A percentile compares a stretch with the other conserved stretches of the same genome.
phyloP scores from a whole-genome alignment of 2,888 invertebrate genomes.

The Cyaniris semiargus region DNA sequence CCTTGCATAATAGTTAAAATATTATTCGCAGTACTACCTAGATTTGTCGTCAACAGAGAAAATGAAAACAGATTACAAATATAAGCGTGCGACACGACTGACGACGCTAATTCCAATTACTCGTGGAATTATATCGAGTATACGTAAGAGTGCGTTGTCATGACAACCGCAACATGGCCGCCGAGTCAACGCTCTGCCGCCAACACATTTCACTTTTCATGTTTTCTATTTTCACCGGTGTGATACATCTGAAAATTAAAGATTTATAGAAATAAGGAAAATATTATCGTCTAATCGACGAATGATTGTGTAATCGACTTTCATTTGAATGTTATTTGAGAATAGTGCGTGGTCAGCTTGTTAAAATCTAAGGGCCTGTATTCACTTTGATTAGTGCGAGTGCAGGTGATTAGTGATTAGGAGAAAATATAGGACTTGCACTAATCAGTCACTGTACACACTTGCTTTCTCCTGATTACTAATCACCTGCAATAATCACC shows the following conservation, averaged over 20 bases:
- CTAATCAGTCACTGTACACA: no score
- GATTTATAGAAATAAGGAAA: slow-evolving; percentile 34
- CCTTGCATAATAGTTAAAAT: no score
- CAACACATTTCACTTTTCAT: slow-evolving; percentile 48
- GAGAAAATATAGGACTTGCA: no score
- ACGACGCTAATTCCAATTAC: slow-evolving; percentile 32
- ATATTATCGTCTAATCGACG: slow-evolving; percentile 33
- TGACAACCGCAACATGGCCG: slow-evolving; percentile 46
- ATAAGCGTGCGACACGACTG: slow-evolving; percentile 7
- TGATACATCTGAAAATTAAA: slow-evolving; percentile 33
- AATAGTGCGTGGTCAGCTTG: background rate
- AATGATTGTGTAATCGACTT: slow-evolving; percentile 37
- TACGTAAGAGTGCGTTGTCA: slow-evolving; percentile 39
- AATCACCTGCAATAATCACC: no score
- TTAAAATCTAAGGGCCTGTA: no score
- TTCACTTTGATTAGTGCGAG: no score
- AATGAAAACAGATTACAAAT: slow-evolving; percentile 32
- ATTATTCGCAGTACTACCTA: background rate
- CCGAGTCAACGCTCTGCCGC: slow-evolving; percentile 46
- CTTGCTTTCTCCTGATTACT: no score
- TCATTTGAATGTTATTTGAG: slow-evolving; percentile 30
- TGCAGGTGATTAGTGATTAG: no score
- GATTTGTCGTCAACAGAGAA: slow-evolving; percentile 8
- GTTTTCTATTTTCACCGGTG: slow-evolving; percentile 38
- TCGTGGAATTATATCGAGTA: slow-evolving; percentile 34